phyloP scores from a whole-genome alignment of 2,797 vertebrate genomes.

The Phoebastria nigripes region DNA sequence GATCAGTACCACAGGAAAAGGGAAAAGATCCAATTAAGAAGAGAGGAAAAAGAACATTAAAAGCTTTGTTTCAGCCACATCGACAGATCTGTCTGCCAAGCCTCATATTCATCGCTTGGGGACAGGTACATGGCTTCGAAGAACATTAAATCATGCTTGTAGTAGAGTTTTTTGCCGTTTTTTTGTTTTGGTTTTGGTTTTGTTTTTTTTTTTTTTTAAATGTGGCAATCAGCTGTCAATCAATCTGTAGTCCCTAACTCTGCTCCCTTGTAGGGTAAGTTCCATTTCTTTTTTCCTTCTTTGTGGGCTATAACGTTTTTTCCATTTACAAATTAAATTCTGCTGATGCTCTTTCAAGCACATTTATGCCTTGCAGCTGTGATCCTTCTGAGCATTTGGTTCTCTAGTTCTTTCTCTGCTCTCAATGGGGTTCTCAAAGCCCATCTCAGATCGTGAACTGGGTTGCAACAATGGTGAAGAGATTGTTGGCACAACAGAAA shows the following conservation, averaged over 20 bases:
- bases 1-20: background rate
- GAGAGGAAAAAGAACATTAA: background rate
- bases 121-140: background rate
- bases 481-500: background rate
- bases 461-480: background rate
- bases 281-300: background rate
- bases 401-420: background rate
- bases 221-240: fast-evolving
- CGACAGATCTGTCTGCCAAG: background rate
- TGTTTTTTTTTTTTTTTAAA: background rate
- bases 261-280: background rate
- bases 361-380: background rate
- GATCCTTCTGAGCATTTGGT: background rate
- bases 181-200: no score
- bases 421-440: background rate
- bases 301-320: background rate
- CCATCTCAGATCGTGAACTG: background rate
- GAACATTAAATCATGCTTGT: background rate
- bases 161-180: background rate
- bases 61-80: background rate
- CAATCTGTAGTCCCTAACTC: background rate
- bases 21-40: background rate
- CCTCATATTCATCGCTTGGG: background rate
- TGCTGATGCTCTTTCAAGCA: background rate
- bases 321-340: background rate